Conservation (phyloP, 1,140 invertebrate genomes). For the Adelges cooleyi region DNA sequence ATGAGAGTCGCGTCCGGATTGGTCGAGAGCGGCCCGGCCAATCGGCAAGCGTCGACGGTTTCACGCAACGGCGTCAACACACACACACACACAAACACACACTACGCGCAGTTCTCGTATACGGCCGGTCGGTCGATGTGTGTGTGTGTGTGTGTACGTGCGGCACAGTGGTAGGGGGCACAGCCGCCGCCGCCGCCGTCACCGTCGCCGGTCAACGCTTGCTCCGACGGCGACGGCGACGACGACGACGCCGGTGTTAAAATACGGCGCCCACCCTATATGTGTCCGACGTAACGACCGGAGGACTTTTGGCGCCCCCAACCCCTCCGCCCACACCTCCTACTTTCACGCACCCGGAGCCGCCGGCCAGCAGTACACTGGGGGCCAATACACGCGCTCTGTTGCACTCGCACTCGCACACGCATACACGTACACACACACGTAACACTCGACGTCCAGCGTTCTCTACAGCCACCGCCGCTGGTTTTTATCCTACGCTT, state of each 20-base stretch:
- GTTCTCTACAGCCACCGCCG: no score
- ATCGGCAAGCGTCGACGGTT: slow-evolving; percentile 28
- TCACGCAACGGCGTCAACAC: slow-evolving; percentile 27
- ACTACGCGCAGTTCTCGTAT: background rate
- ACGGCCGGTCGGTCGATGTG: background rate
- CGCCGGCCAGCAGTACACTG: background rate
- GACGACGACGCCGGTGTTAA: slow-evolving; percentile 28
- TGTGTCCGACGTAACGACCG: slow-evolving; percentile 27
- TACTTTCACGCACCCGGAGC: background rate
- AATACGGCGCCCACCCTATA: slow-evolving; percentile 22
- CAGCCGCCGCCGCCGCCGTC: background rate
- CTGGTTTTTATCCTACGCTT: no score
- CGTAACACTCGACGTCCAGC: background rate
- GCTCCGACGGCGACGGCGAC: slow-evolving; percentile 3
- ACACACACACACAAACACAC: background rate
- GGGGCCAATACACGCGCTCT: no score
- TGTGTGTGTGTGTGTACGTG: background rate
- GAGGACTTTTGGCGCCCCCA: slow-evolving; percentile 26
- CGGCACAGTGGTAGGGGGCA: background rate
- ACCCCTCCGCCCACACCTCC: background rate
- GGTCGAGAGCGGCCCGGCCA: slow-evolving; percentile 15
- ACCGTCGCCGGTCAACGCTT: slow-evolving; percentile 23
- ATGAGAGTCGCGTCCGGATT: slow-evolving; percentile 28
- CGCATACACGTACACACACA: background rate
- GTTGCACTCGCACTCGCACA: no score